phyloP scores from a whole-genome alignment of 2,797 vertebrate species.

The Thaleichthys pacificus region DNA sequence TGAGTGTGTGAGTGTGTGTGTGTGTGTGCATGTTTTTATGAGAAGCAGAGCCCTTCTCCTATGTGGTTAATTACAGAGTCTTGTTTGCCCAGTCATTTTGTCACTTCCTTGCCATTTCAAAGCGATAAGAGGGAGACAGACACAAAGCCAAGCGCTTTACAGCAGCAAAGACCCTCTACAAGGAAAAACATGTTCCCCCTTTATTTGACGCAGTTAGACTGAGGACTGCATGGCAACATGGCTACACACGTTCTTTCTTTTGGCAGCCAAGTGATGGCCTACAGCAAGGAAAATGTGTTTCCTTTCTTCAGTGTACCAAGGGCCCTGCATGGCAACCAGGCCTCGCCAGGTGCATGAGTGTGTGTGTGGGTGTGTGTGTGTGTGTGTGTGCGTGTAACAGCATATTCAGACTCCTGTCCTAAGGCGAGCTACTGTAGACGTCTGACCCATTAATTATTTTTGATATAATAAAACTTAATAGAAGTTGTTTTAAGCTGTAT shows the following conservation, averaged over 20 bases:
- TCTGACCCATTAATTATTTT: no score
- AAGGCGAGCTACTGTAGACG: no score
- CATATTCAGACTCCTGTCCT: no score
- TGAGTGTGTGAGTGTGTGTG: constrained; percentile 21
- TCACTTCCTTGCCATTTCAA: constrained; percentile 66
- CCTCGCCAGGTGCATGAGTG: not conserved
- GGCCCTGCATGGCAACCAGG: constrained; percentile 37
- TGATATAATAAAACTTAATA: no score
- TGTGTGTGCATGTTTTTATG: constrained; percentile 44
- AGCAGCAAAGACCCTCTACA: constrained; percentile 32
- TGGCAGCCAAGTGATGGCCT: constrained; percentile 45
- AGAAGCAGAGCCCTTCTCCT: constrained; percentile 61
- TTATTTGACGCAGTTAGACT: constrained; percentile 26
- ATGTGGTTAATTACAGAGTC: constrained; percentile 75
- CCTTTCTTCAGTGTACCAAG: constrained; percentile 35
- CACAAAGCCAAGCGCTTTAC: constrained; percentile 57
- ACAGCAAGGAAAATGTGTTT: constrained; percentile 37
- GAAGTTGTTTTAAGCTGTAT: no score
- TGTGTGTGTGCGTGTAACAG: not conserved
- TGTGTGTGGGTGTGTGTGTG: not conserved
- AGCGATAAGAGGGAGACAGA: constrained; percentile 59
- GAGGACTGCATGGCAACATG: constrained; percentile 1
- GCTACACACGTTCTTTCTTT: constrained; percentile 26
- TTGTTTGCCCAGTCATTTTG: constrained; percentile 71
- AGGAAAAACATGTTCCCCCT: constrained; percentile 48